Conservation (phyloP, 2,888 invertebrate genomes). For the Ashinkailepas kermadecensis region DNA sequence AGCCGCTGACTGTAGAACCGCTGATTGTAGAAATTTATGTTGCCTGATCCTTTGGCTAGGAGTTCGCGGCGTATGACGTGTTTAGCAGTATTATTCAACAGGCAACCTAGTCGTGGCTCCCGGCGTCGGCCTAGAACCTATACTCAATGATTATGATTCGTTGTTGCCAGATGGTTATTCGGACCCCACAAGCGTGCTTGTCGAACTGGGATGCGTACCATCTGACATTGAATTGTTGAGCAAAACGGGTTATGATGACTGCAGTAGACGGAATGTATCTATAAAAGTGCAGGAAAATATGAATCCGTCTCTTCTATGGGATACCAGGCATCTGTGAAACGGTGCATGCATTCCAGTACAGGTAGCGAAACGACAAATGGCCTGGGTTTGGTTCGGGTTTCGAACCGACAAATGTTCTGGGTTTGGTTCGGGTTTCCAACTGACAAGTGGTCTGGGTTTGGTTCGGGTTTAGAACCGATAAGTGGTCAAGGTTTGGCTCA, state of each 20-base stretch:
- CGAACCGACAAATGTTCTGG: no score
- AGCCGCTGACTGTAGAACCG: not conserved
- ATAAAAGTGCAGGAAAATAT: constrained; percentile 15
- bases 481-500: no score
- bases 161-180: not conserved
- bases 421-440: no score
- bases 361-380: no score
- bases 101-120: constrained; percentile 3
- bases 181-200: constrained; percentile 13
- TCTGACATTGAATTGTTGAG: constrained; percentile 18
- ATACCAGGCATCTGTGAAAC: no score
- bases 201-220: not conserved
- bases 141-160: constrained; percentile 5
- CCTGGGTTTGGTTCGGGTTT: no score
- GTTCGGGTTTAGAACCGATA: no score
- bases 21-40: not conserved
- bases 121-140: not conserved
- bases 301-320: not conserved
- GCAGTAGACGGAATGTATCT: constrained; percentile 17
- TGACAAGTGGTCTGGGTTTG: no score
- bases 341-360: no score
- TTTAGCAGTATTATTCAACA: constrained; percentile 21
- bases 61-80: not conserved
- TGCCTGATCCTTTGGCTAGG: not conserved
- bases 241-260: constrained; percentile 22